phyloP scores from a whole-genome alignment of 2,113 vertebrate genomes.

The Lathamus discolor region DNA sequence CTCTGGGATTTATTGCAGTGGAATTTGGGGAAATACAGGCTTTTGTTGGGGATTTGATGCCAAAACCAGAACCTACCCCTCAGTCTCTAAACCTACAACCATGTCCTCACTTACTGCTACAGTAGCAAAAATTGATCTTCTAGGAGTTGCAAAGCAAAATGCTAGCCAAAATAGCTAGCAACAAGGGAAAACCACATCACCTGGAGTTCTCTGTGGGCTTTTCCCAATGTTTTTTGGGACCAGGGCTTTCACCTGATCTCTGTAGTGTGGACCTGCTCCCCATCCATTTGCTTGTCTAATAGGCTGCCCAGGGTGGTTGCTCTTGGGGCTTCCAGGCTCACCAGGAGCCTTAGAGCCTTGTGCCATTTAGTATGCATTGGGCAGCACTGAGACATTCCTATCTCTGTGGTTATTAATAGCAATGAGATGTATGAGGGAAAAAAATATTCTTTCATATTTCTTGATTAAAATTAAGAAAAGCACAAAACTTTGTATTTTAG shows the following conservation, averaged over 20 bases:
- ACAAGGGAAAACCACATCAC: not conserved
- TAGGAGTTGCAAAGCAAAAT: not conserved
- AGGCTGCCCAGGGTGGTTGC: not conserved
- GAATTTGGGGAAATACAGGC: not conserved
- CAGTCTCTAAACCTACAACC: not conserved
- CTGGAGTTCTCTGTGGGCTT: not conserved
- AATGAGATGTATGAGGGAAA: not conserved
- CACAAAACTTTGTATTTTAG: not conserved
- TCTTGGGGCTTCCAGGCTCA: not conserved
- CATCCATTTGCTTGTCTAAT: fast-evolving
- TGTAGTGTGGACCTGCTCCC: not conserved
- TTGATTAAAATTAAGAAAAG: not conserved
- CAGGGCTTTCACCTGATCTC: not conserved
- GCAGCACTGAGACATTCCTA: no score
- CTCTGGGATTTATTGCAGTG: not conserved
- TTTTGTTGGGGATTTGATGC: no score
- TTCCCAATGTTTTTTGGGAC: not conserved
- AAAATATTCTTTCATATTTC: not conserved
- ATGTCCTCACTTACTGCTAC: fast-evolving
- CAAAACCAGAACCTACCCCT: not conserved
- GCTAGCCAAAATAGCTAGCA: no score
- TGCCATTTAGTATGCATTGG: fast-evolving
- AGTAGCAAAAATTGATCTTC: not conserved
- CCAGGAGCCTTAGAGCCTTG: not conserved
- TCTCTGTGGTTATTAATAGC: fast-evolving